Conservation (phyloP, 2,797 vertebrate species). For the Periparus ater region DNA sequence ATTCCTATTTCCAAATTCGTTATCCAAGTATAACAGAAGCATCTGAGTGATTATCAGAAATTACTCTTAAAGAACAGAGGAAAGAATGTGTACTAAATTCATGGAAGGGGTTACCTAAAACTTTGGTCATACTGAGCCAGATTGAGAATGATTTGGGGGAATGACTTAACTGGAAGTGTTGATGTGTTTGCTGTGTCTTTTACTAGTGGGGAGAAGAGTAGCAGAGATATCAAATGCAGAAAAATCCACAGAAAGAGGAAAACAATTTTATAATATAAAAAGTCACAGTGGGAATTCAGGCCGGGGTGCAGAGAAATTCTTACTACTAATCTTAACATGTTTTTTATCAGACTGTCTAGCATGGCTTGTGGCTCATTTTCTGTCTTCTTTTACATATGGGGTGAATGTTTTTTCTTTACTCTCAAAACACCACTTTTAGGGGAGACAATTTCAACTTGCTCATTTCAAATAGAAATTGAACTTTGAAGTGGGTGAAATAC, state of each 20-base stretch:
- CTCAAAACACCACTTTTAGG: background rate
- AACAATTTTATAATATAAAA: background rate
- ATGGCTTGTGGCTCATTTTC: background rate
- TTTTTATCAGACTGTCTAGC: slow-evolving; percentile 43
- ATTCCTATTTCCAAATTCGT: background rate
- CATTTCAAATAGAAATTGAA: background rate
- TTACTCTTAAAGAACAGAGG: background rate
- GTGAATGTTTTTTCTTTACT: background rate
- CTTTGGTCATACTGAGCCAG: background rate
- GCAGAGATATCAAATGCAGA: background rate
- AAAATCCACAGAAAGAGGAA: background rate
- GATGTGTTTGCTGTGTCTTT: background rate
- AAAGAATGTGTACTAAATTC: background rate
- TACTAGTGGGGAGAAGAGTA: background rate
- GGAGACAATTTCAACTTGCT: background rate
- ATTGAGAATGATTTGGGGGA: background rate
- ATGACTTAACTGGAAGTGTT: background rate
- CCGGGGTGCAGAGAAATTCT: background rate
- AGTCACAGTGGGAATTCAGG: background rate
- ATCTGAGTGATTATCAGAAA: background rate
- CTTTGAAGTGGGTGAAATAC: background rate
- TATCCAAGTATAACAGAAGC: background rate
- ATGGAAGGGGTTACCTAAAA: background rate
- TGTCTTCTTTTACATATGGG: background rate
- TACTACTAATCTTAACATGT: background rate